A percentile compares a stretch with the other conserved stretches of the same genome.
phyloP scores from a whole-genome alignment of 2,113 vertebrate species.

The Trogon surrucura region DNA sequence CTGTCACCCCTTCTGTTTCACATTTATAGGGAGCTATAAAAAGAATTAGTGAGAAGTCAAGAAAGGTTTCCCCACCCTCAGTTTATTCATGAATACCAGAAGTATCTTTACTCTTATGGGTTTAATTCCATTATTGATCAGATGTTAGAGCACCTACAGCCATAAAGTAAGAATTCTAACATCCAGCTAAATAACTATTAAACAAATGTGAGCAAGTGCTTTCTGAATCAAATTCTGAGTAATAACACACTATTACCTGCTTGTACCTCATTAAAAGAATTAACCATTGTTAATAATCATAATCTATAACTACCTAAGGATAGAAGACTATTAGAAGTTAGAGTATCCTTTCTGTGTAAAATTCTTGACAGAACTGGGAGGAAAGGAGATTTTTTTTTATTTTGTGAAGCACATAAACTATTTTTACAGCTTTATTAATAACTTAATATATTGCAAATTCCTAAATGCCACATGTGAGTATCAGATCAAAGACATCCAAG shows the following conservation, averaged over 20 bases:
- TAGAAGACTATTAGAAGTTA: neutral
- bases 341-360: neutral
- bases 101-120: neutral
- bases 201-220: neutral
- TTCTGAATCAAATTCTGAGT: neutral
- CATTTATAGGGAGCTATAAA: constrained; percentile 30
- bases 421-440: neutral
- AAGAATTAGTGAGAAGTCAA: constrained; percentile 57
- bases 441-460: neutral
- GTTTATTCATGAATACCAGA: neutral
- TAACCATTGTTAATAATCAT: neutral
- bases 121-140: neutral
- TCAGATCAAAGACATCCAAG: neutral
- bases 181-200: neutral
- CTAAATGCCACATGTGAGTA: neutral
- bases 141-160: neutral
- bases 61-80: constrained; percentile 9
- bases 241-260: neutral
- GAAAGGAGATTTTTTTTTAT: neutral
- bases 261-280: neutral
- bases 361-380: neutral
- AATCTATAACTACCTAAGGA: neutral
- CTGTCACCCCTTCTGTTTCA: constrained; percentile 46
- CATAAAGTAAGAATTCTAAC: neutral
- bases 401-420: neutral